Conservation (phyloP, 2,113 vertebrate genomes). For the Seriola rivoliana region DNA sequence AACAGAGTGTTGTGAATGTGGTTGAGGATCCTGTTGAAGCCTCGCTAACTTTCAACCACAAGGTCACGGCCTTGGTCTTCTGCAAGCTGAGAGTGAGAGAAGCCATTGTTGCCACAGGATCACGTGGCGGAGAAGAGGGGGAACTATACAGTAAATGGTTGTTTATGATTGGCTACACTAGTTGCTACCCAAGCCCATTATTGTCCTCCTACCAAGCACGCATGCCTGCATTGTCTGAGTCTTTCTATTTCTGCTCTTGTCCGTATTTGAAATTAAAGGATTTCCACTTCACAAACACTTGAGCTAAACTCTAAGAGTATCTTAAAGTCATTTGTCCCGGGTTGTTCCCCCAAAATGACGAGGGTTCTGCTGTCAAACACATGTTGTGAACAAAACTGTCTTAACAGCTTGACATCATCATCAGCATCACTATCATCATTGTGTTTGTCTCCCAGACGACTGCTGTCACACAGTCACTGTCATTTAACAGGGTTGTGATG, state of each 20-base stretch:
- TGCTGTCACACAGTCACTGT: not conserved
- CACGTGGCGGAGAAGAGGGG: constrained; percentile 19
- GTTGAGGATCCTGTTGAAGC: not conserved
- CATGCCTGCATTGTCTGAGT: constrained; percentile 18
- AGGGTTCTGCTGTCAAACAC: not conserved
- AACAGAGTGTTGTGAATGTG: not conserved
- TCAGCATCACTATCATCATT: constrained; percentile 6
- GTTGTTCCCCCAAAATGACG: not conserved
- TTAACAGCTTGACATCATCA: constrained; percentile 27
- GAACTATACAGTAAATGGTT: constrained; percentile 31
- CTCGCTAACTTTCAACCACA: not conserved
- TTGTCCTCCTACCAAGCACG: constrained; percentile 22
- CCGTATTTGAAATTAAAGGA: not conserved
- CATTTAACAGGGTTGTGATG: constrained; percentile 8
- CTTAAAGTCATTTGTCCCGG: not conserved
- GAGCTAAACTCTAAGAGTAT: not conserved
- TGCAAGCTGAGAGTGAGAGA: constrained; percentile 36
- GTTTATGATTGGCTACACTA: constrained; percentile 29
- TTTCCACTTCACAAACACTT: not conserved
- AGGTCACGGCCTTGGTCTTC: constrained; percentile 16
- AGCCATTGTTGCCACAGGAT: constrained; percentile 47
- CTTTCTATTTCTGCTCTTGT: constrained; percentile 1
- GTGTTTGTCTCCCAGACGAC: not conserved
- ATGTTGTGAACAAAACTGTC: constrained; percentile 6
- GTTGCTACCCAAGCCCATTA: constrained; percentile 24